Conservation (phyloP, 2,113 vertebrate genomes). For the Sebastes schlegelii region DNA sequence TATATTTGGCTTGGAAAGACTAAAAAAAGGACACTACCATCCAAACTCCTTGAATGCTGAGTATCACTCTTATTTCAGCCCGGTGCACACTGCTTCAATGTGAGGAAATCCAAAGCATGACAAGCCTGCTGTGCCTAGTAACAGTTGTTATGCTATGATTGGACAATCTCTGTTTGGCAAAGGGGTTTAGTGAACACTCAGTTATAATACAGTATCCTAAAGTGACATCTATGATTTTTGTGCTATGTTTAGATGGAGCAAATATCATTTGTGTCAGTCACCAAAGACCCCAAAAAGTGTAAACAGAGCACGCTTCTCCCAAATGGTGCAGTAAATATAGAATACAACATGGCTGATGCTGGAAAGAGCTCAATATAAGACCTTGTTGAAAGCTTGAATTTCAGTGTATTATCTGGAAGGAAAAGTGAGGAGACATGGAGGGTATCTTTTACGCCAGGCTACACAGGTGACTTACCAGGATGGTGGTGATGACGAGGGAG, state of each 20-base stretch:
- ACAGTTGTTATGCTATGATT: not conserved
- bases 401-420: not conserved
- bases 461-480: constrained; percentile 89
- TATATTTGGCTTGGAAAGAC: not conserved
- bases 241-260: constrained; percentile 1
- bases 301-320: not conserved
- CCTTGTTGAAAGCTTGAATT: constrained; percentile 1
- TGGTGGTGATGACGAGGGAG: constrained; percentile 95
- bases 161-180: not conserved
- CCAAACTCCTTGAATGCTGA: not conserved
- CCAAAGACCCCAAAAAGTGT: not conserved
- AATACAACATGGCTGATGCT: not conserved
- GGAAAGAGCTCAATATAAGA: constrained; percentile 5
- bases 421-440: constrained; percentile 8
- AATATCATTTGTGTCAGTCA: constrained; percentile 6
- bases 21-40: not conserved
- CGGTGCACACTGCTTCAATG: no score
- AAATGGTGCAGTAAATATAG: not conserved
- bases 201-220: not conserved
- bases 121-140: not conserved
- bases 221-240: not conserved
- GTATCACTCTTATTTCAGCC: not conserved
- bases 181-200: not conserved
- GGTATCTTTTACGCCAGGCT: not conserved
- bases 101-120: no score